Conservation (phyloP, 1,140 invertebrate species). For the Anadara kagoshimensis region DNA sequence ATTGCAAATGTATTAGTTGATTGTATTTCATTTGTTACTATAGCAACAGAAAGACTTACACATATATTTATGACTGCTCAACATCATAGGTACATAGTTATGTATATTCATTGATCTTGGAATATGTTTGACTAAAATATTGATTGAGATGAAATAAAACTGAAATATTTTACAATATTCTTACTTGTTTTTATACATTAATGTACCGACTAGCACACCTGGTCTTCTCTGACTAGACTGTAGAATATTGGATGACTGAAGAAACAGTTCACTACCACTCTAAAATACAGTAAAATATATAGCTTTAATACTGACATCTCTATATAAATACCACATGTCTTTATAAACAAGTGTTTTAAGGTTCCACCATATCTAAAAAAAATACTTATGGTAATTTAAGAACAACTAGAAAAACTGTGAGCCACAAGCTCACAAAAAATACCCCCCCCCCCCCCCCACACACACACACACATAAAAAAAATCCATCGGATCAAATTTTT, state of each 20-base stretch:
- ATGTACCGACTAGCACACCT: constrained; percentile 49
- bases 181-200: constrained; percentile 58
- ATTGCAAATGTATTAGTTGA: too few species aligned
- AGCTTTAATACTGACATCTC: not conserved
- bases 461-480: too few species aligned
- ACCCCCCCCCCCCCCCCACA: too few species aligned
- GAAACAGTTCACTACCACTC: constrained; percentile 50
- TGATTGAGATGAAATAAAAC: not conserved
- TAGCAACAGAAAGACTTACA: too few species aligned
- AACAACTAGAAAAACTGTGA: too few species aligned
- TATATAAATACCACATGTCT: too few species aligned
- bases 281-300: constrained; percentile 15
- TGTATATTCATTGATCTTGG: not conserved
- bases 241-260: constrained; percentile 58
- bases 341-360: too few species aligned
- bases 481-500: too few species aligned
- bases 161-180: not conserved
- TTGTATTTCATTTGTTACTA: too few species aligned
- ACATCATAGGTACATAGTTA: not conserved
- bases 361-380: too few species aligned
- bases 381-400: too few species aligned
- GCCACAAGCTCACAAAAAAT: too few species aligned
- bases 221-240: constrained; percentile 46
- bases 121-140: not conserved
- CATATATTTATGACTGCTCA: not conserved